Conservation (phyloP, 2,888 invertebrate species). For the Syrista parreyssii region DNA sequence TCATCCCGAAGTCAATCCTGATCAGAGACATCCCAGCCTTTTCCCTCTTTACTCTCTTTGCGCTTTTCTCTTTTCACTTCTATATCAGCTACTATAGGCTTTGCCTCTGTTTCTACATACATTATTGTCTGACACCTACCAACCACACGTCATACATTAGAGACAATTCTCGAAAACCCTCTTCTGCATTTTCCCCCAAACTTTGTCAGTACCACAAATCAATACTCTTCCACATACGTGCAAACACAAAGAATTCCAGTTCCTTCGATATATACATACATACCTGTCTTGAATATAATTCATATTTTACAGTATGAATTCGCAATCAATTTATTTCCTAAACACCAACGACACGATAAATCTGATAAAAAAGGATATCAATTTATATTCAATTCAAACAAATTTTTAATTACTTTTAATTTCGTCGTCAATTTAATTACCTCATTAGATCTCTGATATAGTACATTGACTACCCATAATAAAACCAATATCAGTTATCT, state of each 20-base stretch:
- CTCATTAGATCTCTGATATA: background rate
- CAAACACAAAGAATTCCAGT: no score
- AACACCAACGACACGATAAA: no score
- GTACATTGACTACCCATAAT: no score
- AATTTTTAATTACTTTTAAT: no score
- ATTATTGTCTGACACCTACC: background rate
- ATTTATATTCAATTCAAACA: no score
- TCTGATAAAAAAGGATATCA: no score
- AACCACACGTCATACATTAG: background rate
- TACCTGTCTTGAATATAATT: no score
- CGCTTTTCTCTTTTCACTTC: slow-evolving; percentile 19
- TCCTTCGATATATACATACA: no score
- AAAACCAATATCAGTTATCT: background rate
- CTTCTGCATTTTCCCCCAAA: slow-evolving; percentile 3
- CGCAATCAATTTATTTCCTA: no score
- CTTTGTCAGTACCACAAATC: background rate
- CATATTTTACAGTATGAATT: no score
- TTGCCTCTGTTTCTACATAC: background rate
- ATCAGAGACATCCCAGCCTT: slow-evolving; percentile 45
- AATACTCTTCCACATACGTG: background rate
- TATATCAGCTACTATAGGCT: background rate
- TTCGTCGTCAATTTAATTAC: no score
- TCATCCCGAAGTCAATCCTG: slow-evolving; percentile 64
- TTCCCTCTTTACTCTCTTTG: slow-evolving; percentile 20
- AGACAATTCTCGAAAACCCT: background rate